These are phyloP conservation scores for Isichthys henryi DNA, from an alignment of 2,113 vertebrate species.

Conservation along the genomic window DNA sequence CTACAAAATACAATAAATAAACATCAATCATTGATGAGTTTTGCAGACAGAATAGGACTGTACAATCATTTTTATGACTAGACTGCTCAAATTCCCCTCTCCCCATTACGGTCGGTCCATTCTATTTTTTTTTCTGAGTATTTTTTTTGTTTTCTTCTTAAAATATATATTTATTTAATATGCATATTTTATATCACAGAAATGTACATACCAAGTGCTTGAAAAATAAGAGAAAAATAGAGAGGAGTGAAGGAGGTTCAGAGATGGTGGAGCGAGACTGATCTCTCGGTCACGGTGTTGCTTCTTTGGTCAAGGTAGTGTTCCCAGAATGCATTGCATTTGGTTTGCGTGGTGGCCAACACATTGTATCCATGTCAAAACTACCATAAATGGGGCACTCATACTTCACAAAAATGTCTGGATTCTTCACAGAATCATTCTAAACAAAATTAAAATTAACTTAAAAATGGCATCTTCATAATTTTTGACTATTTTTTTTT, in stretches of 20 bases:
- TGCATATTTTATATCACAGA: slow-evolving; percentile 67
- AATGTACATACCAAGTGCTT: slow-evolving; percentile 70
- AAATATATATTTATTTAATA: slow-evolving; percentile 61
- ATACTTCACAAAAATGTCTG: not conserved
- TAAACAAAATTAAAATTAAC: not conserved
- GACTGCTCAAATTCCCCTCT: slow-evolving; percentile 25
- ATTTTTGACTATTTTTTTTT: not conserved
- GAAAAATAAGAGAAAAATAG: slow-evolving; percentile 36
- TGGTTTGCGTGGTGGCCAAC: slow-evolving; percentile 34
- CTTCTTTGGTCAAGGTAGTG: slow-evolving; percentile 60
- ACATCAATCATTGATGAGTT: not conserved
- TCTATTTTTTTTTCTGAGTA: slow-evolving; percentile 41
- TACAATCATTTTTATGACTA: slow-evolving; percentile 48
- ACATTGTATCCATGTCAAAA: slow-evolving; percentile 35
- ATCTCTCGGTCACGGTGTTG: slow-evolving; percentile 39
- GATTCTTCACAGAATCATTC: not conserved
- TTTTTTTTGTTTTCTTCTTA: slow-evolving; percentile 53
- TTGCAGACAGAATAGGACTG: slow-evolving; percentile 38
- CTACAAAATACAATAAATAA: slow-evolving; percentile 2
- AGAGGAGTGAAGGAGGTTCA: slow-evolving; percentile 14
- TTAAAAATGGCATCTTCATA: not conserved
- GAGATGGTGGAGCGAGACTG: slow-evolving; percentile 36
- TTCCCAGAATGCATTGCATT: slow-evolving; percentile 52
- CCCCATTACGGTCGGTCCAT: slow-evolving; percentile 29
- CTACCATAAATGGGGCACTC: not conserved